Base-by-base conservation (phyloP, 2,797 vertebrate genomes). In the Dipus sagitta region DNA sequence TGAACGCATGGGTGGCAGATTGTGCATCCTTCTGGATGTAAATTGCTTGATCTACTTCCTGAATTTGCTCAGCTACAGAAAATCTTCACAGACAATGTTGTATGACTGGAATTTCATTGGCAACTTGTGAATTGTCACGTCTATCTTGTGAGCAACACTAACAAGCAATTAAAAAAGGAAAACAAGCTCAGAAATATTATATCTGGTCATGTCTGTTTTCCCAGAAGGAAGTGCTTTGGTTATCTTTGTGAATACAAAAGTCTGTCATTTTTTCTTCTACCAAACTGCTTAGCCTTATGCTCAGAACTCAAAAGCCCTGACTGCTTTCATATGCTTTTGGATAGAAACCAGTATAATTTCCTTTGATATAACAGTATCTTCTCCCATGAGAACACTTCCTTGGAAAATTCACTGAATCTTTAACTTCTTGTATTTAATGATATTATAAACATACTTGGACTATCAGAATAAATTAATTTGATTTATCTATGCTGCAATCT, bases 181-280 rank as follows among this genome's bases (percentile, higher is more conserved):
- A 79, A 80, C 54, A 87, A 88, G 65, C 23, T 80, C 32, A 90
- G 62, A 60, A 67, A 47, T 34, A 28, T 52, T 82, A 52, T 74
- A 84, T 74, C 42, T 64, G 74, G 90, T 86, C 62, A 76, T 62
- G 20, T 80, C 54, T 67, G 14, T 90, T 81, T 84, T 77, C 64
- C 64, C 75, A 89, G 47, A 88, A 86, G 90, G 80, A 65, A 93
- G 80, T n/a, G 18, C 91, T 82, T 86, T 86, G 52, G 9, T 91
- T 94, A 88, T 82, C n/a, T 88, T 85, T 58, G 21, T 70, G 21
- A 58, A 92, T 94, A 93, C 60, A 74, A 85, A 75, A 90, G 64
- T 58, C 71, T 86, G 18, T 74, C 38, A 72, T 77, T 86, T 91
- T 80, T 32, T n/a, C 42, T 17, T 85, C 58, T 7, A 58, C 26